Conservation (phyloP, 2,113 vertebrate species). For the Chinchilla lanigera region DNA sequence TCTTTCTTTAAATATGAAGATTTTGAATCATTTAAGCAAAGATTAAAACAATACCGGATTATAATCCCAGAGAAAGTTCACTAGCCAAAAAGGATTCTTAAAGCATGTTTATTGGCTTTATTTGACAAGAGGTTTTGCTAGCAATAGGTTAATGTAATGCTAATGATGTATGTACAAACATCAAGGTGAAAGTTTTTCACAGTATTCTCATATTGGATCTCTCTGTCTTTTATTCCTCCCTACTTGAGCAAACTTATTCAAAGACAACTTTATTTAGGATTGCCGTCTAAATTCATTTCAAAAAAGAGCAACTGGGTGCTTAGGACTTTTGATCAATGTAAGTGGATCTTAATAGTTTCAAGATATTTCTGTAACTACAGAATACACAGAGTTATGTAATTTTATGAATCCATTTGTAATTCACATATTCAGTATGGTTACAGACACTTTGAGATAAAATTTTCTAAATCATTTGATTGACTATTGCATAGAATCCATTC, state of each 20-base stretch:
- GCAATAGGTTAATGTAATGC: background rate
- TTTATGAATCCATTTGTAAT: background rate
- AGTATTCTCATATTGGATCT: background rate
- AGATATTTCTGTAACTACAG: conserved; percentile 2
- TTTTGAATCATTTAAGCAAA: conserved; percentile 49
- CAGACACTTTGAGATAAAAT: background rate
- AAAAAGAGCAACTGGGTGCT: background rate
- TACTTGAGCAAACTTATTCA: background rate
- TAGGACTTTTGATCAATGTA: background rate
- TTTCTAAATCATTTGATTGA: background rate
- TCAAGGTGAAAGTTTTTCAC: background rate
- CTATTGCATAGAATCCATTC: background rate
- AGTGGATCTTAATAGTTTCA: conserved; percentile 6
- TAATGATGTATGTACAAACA: background rate
- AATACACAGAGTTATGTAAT: background rate
- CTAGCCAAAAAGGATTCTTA: background rate
- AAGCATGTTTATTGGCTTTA: background rate
- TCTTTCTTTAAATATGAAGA: conserved; percentile 22
- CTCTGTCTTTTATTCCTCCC: background rate
- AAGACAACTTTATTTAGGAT: conserved; percentile 22
- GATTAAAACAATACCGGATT: background rate
- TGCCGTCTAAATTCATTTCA: conserved; percentile 5
- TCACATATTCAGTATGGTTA: background rate
- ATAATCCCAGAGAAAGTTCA: background rate
- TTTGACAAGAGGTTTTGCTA: background rate